Evolutionary conservation across 92 coral and sea anemone species (phyloP).

Genomic region (Epizoanthus illoricatus): DNA sequence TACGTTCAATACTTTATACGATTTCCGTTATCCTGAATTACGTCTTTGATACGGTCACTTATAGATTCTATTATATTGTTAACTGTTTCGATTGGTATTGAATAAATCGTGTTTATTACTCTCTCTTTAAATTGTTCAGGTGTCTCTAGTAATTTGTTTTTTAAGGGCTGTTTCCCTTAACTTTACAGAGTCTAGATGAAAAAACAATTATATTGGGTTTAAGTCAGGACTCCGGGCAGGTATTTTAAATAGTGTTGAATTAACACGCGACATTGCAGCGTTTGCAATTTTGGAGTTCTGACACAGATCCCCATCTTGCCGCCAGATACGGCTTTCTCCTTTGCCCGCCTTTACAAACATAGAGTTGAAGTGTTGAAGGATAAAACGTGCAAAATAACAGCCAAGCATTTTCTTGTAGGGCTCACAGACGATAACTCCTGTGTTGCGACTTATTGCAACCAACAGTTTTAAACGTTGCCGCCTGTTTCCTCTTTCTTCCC

Average conservation of each 20-base stretch:
- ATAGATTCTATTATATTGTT: constrained; percentile 36
- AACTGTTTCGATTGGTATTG: constrained; percentile 21
- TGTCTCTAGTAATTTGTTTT: constrained; percentile 31
- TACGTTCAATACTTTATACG: too few species aligned
- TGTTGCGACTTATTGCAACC: constrained; percentile 37
- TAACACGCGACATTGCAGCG: constrained; percentile 13
- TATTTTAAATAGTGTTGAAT: constrained; percentile 35
- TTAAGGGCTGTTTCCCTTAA: constrained; percentile 28
- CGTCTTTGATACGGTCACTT: not conserved
- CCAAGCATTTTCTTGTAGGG: constrained; percentile 45
- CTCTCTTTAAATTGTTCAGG: constrained; percentile 37
- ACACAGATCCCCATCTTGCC: constrained; percentile 55
- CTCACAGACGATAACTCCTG: constrained; percentile 52
- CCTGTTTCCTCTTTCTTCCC: constrained; percentile 56
- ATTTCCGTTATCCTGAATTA: too few species aligned
- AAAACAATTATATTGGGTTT: constrained; percentile 48
- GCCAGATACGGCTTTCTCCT: constrained; percentile 35
- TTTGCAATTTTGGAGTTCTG: constrained; percentile 42
- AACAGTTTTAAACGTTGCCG: constrained; percentile 46
- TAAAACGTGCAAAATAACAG: constrained; percentile 25
- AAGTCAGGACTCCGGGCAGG: constrained; percentile 55
- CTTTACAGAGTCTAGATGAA: constrained; percentile 21
- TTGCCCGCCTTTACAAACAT: constrained; percentile 39
- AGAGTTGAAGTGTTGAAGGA: not conserved
- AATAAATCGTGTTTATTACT: constrained; percentile 41